Evolutionary conservation across 2,888 invertebrate genomes (phyloP).

Genomic region (Drosophila anomelani): DNA sequence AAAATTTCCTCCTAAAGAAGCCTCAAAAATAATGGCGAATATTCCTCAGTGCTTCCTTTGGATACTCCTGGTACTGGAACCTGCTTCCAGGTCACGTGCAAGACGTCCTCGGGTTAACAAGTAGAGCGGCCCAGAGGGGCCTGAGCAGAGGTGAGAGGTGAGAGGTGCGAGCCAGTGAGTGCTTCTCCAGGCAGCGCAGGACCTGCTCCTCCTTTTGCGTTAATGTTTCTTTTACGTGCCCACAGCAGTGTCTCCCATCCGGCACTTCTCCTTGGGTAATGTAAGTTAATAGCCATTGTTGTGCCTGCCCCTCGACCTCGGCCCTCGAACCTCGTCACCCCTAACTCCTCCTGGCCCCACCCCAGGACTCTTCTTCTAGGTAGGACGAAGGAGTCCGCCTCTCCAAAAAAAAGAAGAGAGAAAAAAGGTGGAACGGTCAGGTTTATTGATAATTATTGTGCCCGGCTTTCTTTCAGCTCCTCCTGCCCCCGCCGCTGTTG

Average conservation of each 20-base stretch:
- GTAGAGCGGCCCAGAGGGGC: slow-evolving; percentile 44
- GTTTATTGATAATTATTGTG: slow-evolving; percentile 80
- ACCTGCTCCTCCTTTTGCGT: slow-evolving; percentile 46
- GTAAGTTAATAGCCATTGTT: slow-evolving; percentile 77
- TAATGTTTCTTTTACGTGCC: slow-evolving; percentile 79
- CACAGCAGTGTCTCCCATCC: slow-evolving; percentile 38
- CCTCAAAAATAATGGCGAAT: no score
- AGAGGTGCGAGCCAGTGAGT: background rate
- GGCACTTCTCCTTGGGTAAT: slow-evolving; percentile 69
- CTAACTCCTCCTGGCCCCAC: background rate
- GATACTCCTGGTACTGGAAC: slow-evolving; percentile 4
- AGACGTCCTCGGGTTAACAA: slow-evolving; percentile 62
- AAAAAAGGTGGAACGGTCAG: slow-evolving; percentile 46
- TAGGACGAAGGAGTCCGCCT: background rate
- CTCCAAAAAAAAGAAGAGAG: slow-evolving; percentile 37
- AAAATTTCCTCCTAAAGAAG: no score
- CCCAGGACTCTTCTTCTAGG: background rate
- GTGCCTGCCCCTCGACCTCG: slow-evolving; percentile 32
- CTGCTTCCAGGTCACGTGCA: slow-evolving; percentile 54
- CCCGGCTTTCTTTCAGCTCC: slow-evolving; percentile 58
- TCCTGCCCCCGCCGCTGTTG: slow-evolving; percentile 4
- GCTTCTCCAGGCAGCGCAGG: slow-evolving; percentile 2
- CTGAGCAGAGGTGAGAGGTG: background rate
- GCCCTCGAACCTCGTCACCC: no score
- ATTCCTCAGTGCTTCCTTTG: background rate